Evolutionary conservation across 2,113 vertebrate species (phyloP), one percentile per base, ranked within the genome.

Genomic region (Chaetorhynchus papuensis): DNA sequence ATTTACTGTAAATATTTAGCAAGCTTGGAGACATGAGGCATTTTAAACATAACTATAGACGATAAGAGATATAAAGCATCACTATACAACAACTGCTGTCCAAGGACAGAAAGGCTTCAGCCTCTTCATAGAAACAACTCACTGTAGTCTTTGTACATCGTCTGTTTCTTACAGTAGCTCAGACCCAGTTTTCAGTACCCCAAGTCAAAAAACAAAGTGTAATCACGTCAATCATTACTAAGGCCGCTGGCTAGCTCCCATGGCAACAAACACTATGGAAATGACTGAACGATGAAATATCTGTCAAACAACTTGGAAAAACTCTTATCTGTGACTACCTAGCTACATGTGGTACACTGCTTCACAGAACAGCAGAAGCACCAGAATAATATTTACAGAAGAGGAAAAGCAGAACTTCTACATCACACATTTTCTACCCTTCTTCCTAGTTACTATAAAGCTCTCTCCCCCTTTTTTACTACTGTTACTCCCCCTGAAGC

Each of bases 231-330:
- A 71, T 75, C 22, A 68, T 61, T 63, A 77, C 44, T n/a, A 83
- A 86, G 76, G 75, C 82, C 0, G 0, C 85, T 86, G 88, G 76
- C 85, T 49, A 83, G 64, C 79, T 93, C 83, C 88, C 88, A 86
- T 71, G 68, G 92, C 60, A 96, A 95, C 71, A 90, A 94, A 90
- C 75, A 80, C 64, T 59, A 70, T 7, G 7, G 83, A 93, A 94
- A 94, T 74, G 68, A 92, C 52, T 16, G 21, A 77, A 80, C 0
- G 5, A 59, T 41, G 30, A 91, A 74, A 42, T 74, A 60, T 37
- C 60, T 84, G 68, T 57, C 17, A 39, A 93, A 74, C 56, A 94
- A 83, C 79, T 90, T 83, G 17, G 37, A 71, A 93, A 83, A 79
- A 35, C 24, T 31, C 53, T 47, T 66, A 33, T 60, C 83, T 41